phyloP scores from a whole-genome alignment of 2,113 vertebrate genomes.

The Corvus moneduloides region DNA sequence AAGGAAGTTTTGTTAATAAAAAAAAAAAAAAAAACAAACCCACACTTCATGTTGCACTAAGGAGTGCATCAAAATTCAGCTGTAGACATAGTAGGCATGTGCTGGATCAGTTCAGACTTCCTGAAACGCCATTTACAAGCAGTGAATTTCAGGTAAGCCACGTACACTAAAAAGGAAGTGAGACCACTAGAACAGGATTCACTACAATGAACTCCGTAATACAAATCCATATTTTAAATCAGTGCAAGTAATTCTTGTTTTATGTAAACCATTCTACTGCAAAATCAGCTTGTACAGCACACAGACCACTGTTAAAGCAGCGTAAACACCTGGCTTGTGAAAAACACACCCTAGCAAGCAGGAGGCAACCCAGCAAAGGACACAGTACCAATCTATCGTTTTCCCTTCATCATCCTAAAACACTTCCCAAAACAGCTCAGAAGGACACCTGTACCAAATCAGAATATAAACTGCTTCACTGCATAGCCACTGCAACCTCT shows the following conservation, averaged over 20 bases:
- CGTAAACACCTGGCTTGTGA: background rate
- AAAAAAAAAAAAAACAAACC: background rate
- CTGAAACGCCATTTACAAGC: background rate
- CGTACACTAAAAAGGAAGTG: background rate
- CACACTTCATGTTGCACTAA: background rate
- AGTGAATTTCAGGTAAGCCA: background rate
- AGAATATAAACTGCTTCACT: background rate
- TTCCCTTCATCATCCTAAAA: background rate
- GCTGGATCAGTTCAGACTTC: background rate
- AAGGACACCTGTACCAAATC: background rate
- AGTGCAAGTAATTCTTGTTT: background rate
- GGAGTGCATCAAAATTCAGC: background rate
- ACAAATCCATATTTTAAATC: background rate
- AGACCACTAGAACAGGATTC: background rate
- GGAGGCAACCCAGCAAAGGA: background rate
- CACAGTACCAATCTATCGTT: background rate
- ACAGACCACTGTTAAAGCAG: background rate
- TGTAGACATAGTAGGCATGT: background rate
- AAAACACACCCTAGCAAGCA: background rate
- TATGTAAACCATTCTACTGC: background rate
- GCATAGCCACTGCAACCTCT: background rate
- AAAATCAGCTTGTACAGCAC: background rate
- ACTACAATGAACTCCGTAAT: background rate
- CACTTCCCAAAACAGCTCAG: background rate
- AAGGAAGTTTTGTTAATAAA: background rate